phyloP scores from a whole-genome alignment of 1,140 invertebrate genomes.

The Heliconius hewitsoni region DNA sequence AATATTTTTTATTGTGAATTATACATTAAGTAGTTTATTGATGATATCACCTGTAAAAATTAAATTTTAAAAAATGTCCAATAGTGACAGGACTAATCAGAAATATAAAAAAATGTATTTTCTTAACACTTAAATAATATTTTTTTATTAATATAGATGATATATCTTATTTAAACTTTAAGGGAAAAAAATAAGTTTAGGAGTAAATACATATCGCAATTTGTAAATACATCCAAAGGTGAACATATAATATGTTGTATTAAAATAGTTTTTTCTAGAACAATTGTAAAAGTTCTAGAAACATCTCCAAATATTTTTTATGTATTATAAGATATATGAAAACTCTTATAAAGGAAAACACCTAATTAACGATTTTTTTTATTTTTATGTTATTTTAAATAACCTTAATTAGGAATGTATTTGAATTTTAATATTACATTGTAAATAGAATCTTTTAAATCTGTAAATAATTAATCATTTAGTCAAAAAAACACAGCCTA shows the following conservation, averaged over 20 bases:
- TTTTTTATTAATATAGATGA: not conserved
- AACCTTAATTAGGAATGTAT: slow-evolving; percentile 21
- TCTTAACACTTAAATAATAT: no score
- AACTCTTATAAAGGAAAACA: not conserved
- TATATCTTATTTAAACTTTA: not conserved
- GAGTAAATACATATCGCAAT: not conserved
- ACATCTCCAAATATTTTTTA: not conserved
- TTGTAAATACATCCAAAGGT: slow-evolving; percentile 41
- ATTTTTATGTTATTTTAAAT: not conserved
- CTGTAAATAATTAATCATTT: not conserved
- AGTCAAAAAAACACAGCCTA: slow-evolving; percentile 24
- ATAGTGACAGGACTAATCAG: no score
- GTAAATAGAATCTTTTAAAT: slow-evolving; percentile 8
- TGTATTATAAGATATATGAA: not conserved
- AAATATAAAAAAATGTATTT: no score
- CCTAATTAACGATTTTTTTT: not conserved
- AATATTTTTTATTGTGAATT: no score
- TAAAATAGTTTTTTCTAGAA: slow-evolving; percentile 8
- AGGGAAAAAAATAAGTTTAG: not conserved
- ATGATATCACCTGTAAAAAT: no score
- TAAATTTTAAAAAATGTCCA: no score
- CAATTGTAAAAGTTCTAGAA: slow-evolving; percentile 20
- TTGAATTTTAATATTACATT: not conserved
- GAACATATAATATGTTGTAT: slow-evolving; percentile 2
- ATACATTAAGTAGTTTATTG: no score